Conservation (phyloP, 2,113 vertebrate species). For the Zosterops japonicus region DNA sequence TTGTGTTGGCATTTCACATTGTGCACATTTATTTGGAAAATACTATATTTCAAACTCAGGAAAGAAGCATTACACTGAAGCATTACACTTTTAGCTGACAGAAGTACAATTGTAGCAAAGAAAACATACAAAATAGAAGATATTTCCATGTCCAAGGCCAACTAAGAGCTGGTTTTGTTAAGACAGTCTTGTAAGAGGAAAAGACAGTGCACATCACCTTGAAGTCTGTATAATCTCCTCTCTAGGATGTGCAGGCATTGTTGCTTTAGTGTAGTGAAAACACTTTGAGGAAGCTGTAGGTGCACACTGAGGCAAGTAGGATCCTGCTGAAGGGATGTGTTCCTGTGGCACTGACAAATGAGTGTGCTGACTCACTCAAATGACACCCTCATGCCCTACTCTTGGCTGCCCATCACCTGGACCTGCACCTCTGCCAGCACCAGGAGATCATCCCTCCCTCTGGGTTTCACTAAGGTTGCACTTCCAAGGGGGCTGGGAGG, state of each 20-base stretch:
- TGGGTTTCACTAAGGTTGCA: not conserved
- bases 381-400: not conserved
- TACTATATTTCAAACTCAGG: not conserved
- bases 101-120: not conserved
- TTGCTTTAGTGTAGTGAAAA: not conserved
- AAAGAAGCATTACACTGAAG: not conserved
- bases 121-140: not conserved
- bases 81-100: not conserved
- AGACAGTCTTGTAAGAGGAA: not conserved
- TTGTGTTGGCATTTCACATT: not conserved
- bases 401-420: not conserved
- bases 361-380: not conserved
- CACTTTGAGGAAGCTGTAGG: fast-evolving
- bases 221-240: not conserved
- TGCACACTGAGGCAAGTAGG: not conserved
- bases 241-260: not conserved
- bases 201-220: not conserved
- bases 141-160: not conserved
- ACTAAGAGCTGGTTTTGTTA: constrained; percentile 12
- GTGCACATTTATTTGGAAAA: constrained; percentile 14
- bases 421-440: fast-evolving
- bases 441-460: not conserved
- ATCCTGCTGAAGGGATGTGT: not conserved
- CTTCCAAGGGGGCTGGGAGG: not conserved
- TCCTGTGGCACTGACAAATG: not conserved